Evolutionary conservation across 2,113 vertebrate species (phyloP).

Genomic region (Hypomesus transpacificus): DNA sequence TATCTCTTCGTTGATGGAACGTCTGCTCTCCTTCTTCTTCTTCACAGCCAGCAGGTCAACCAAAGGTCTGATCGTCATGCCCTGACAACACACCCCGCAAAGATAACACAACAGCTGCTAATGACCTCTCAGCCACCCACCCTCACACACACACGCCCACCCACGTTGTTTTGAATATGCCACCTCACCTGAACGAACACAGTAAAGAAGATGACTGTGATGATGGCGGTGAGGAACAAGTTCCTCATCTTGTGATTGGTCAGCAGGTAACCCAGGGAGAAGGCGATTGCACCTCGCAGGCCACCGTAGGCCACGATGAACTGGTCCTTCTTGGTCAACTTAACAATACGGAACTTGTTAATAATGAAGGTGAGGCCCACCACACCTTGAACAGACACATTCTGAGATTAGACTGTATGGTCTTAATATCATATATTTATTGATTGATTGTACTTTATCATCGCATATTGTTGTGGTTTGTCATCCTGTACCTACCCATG

Average conservation of each 20-base stretch:
- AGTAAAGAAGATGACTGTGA: constrained; percentile 96
- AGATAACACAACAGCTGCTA: neutral
- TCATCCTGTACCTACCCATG: constrained; percentile 70
- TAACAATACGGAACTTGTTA: constrained; percentile 93
- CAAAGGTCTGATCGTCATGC: constrained; percentile 94
- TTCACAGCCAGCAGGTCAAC: constrained; percentile 95
- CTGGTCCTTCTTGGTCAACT: constrained; percentile 93
- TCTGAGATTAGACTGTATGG: neutral
- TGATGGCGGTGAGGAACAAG: constrained; percentile 95
- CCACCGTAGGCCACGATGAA: constrained; percentile 97
- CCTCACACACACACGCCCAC: too few species aligned
- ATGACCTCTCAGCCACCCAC: too few species aligned
- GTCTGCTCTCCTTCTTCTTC: constrained; percentile 85
- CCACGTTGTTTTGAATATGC: neutral
- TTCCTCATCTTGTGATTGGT: constrained; percentile 74
- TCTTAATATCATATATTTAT: neutral
- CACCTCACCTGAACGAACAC: constrained; percentile 92
- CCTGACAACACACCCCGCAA: constrained; percentile 64
- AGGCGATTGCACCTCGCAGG: constrained; percentile 92
- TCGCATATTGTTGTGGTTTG: neutral
- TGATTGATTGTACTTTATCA: neutral
- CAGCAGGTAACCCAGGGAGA: constrained; percentile 89
- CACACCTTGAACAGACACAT: constrained; percentile 74
- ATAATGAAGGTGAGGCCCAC: constrained; percentile 89
- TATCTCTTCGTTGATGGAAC: constrained; percentile 96